A percentile compares a stretch with the other conserved stretches of the same genome.
Conservation (phyloP, 2,888 invertebrate species). For the Stenichneumon culpator region DNA sequence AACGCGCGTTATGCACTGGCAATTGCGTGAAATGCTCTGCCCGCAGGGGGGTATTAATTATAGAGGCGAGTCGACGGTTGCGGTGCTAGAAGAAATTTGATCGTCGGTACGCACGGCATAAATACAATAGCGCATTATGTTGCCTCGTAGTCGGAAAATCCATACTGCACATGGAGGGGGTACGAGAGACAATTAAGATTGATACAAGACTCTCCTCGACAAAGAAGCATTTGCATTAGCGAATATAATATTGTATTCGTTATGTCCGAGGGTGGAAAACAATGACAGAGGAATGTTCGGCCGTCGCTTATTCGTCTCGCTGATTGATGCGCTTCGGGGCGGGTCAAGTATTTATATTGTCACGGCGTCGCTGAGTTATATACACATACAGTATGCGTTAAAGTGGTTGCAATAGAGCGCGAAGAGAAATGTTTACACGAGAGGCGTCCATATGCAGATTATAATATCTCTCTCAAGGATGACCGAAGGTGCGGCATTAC, state of each 20-base stretch:
- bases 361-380: neutral
- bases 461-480: conserved; percentile 53
- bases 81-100: conserved; percentile 1
- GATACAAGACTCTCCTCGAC: conserved; percentile 3
- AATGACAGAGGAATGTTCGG: conserved; percentile 27
- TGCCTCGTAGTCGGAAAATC: conserved; percentile 17
- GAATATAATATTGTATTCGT: conserved; percentile 53
- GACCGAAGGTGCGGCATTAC: conserved; percentile 54
- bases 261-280: conserved; percentile 36
- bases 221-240: conserved; percentile 35
- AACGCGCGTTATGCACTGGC: neutral
- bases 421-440: conserved; percentile 38
- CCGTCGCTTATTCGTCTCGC: conserved; percentile 20
- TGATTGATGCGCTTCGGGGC: conserved; percentile 39
- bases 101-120: conserved; percentile 9
- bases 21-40: neutral
- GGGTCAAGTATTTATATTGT: conserved; percentile 61
- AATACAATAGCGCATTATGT: neutral
- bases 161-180: conserved; percentile 1
- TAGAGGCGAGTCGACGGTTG: neutral
- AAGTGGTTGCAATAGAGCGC: neutral
- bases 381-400: conserved; percentile 1
- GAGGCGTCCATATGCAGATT: conserved; percentile 19
- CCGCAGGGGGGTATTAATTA: neutral
- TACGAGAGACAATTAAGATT: conserved; percentile 32